Evolutionary conservation across 2,797 vertebrate genomes (phyloP).

Genomic region (Gorsachius magnificus): DNA sequence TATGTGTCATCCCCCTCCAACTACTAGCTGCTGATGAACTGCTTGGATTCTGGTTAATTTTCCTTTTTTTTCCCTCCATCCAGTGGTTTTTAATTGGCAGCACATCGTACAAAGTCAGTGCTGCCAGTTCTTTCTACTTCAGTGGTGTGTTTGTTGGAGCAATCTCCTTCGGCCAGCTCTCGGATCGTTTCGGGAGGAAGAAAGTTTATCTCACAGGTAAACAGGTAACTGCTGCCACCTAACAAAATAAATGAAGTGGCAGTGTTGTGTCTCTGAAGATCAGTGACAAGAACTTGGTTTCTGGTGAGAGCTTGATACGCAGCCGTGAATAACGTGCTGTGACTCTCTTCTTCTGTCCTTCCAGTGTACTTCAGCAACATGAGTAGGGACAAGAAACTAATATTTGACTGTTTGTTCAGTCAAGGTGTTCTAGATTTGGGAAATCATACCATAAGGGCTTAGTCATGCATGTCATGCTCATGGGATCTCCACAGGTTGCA

Average conservation of each 20-base stretch:
- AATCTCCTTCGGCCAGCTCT: conserved; percentile 81
- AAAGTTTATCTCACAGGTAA: conserved; percentile 82
- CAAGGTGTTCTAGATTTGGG: neutral
- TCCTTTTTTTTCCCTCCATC: neutral
- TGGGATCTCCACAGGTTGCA: neutral
- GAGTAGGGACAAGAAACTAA: neutral
- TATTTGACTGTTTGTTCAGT: neutral
- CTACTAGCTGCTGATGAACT: neutral
- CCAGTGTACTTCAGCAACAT: neutral
- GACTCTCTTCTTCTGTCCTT: neutral
- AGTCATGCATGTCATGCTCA: accelerated
- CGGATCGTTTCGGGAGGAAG: conserved; percentile 80
- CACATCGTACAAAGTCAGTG: conserved; percentile 78
- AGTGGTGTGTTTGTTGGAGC: conserved; percentile 82
- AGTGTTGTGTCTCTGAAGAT: neutral
- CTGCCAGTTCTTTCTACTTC: conserved; percentile 81
- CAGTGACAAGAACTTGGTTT: neutral
- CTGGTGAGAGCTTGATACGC: neutral
- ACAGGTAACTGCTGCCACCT: conserved; percentile 68
- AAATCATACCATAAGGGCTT: neutral
- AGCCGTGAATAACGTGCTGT: neutral
- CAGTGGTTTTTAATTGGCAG: conserved; percentile 81
- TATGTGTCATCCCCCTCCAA: neutral
- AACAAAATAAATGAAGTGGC: neutral
- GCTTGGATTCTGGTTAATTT: neutral